These are phyloP conservation scores for Cyclopterus lumpus DNA, from an alignment of 2,797 vertebrate species.

Conservation along the genomic window DNA sequence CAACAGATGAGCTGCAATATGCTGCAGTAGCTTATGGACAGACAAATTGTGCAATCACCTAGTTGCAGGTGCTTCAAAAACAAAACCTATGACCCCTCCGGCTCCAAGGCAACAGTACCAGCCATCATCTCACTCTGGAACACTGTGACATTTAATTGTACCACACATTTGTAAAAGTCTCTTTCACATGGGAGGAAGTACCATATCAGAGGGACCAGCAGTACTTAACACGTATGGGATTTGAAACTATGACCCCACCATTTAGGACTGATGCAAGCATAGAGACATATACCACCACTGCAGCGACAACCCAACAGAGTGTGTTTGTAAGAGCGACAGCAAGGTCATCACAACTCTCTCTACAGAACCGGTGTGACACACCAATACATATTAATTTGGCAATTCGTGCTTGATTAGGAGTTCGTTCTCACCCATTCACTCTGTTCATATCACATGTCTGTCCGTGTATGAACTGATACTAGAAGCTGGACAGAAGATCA, in stretches of 20 bases:
- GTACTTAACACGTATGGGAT: background rate
- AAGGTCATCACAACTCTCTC: background rate
- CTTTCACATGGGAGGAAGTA: background rate
- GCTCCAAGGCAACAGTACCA: background rate
- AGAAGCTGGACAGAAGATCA: background rate
- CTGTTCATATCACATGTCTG: background rate
- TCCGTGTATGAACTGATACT: background rate
- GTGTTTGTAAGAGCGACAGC: background rate
- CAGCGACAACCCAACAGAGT: background rate
- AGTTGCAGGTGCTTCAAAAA: background rate
- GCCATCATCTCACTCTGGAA: background rate
- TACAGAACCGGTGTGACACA: background rate
- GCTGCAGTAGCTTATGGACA: background rate
- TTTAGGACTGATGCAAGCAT: background rate
- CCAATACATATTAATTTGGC: background rate
- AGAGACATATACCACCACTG: background rate
- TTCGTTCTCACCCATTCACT: background rate
- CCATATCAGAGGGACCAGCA: background rate
- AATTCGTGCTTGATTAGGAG: background rate
- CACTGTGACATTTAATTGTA: background rate
- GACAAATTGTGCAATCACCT: background rate
- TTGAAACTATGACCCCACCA: background rate
- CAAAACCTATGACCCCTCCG: background rate
- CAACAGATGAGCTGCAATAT: conserved; percentile 13
- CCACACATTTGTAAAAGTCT: background rate